Percentiles rank a stretch among this genome's conserved stretches.
Conservation (phyloP, 1,140 invertebrate genomes). For the Drosophila littoralis region DNA sequence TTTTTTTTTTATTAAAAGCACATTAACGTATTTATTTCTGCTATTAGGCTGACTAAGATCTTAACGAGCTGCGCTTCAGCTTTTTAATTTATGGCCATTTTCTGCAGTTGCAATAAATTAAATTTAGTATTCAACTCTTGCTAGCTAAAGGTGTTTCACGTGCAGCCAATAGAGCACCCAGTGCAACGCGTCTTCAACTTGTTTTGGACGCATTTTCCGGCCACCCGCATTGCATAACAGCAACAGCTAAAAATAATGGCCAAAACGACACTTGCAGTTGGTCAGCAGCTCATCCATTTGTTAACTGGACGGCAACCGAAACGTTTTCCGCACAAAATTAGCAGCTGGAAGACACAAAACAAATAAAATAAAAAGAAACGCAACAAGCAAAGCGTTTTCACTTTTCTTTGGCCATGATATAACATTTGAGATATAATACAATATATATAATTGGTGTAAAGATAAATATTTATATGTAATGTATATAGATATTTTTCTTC, state of each 20-base stretch:
- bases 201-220: constrained; percentile 34
- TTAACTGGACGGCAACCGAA: not conserved
- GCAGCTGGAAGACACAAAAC: constrained; percentile 10
- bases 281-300: constrained; percentile 47
- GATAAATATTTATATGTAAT: constrained; percentile 9
- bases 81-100: not conserved
- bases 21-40: too few relatives aligned
- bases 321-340: constrained; percentile 48
- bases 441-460: constrained; percentile 16
- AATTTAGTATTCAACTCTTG: not conserved
- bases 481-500: not conserved
- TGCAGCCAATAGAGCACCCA: not conserved
- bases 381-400: constrained; percentile 30
- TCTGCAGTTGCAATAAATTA: not conserved
- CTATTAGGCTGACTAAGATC: too few relatives aligned
- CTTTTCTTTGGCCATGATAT: constrained; percentile 31
- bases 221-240: constrained; percentile 23
- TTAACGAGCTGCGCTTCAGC: too few relatives aligned
- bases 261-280: constrained; percentile 40
- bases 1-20: too few relatives aligned
- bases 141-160: not conserved
- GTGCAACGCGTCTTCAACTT: constrained; percentile 2
- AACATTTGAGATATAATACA: constrained; percentile 32
- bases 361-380: not conserved
- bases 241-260: constrained; percentile 12